Percentiles rank a stretch among this genome's conserved stretches.
Evolutionary conservation across 2,888 invertebrate genomes (phyloP).

Genomic region (Oscheius sp.): DNA sequence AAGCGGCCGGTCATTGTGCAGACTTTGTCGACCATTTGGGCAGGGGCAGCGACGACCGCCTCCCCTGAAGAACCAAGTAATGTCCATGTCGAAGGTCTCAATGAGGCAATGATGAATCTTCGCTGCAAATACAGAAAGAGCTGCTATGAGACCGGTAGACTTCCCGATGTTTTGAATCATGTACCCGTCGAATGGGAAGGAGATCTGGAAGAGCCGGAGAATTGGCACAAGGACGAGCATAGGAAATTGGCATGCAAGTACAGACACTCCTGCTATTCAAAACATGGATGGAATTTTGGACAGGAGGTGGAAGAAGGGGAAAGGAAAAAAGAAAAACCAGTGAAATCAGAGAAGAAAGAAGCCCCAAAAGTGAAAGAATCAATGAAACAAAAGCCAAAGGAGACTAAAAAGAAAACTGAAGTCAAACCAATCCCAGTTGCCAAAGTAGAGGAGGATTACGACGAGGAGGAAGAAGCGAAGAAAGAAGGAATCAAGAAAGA

Average conservation of each 20-base stretch:
- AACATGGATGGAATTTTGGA: constrained; percentile 4
- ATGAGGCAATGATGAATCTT: constrained; percentile 55
- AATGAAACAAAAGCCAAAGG: constrained; percentile 7
- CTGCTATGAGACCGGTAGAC: constrained; percentile 66
- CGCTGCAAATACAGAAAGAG: constrained; percentile 69
- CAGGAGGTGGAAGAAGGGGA: constrained; percentile 66
- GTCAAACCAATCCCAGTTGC: neutral
- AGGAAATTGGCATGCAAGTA: constrained; percentile 62
- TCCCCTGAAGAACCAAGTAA: neutral
- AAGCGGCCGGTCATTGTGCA: constrained; percentile 51
- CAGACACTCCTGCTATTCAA: constrained; percentile 67
- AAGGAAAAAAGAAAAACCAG: neutral
- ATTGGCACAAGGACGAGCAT: constrained; percentile 12
- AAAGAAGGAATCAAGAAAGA: neutral
- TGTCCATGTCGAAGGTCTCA: constrained; percentile 51
- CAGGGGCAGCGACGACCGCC: neutral
- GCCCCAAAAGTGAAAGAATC: constrained; percentile 65
- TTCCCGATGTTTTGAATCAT: constrained; percentile 47
- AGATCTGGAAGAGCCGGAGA: constrained; percentile 18
- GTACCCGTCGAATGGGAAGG: constrained; percentile 15
- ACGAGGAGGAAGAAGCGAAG: constrained; percentile 6
- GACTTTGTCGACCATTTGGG: constrained; percentile 12
- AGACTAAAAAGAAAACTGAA: constrained; percentile 19
- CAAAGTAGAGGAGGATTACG: neutral
- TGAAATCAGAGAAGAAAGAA: constrained; percentile 32